These are phyloP conservation scores for Orientallactaga bullata DNA, from an alignment of 2,113 vertebrate species.

Conservation along the genomic window DNA sequence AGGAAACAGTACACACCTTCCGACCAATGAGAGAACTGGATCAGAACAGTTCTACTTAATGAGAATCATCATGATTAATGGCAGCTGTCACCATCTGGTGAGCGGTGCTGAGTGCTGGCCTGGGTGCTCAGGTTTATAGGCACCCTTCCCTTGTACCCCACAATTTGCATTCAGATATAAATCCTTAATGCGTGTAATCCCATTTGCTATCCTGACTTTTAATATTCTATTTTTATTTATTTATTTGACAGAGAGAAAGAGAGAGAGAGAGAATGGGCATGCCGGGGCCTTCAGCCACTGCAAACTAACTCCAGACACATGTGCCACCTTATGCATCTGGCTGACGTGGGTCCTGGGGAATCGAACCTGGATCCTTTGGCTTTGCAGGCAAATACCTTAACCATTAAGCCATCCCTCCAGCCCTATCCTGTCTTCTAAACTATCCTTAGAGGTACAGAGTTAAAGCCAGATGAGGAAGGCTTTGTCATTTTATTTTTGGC, in stretches of 20 bases:
- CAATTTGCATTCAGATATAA: neutral
- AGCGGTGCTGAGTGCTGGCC: neutral
- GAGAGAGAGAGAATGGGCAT: no score
- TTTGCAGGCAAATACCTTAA: no score
- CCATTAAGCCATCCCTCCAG: no score
- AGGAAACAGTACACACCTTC: neutral
- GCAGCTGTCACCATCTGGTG: neutral
- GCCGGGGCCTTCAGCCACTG: no score
- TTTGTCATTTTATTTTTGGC: neutral
- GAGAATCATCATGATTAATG: neutral
- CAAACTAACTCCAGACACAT: no score
- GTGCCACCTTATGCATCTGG: no score
- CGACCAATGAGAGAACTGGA: neutral
- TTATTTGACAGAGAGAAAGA: no score
- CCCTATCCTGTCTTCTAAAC: neutral
- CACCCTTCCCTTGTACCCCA: neutral
- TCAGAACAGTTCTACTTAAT: neutral
- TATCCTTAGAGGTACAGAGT: constrained; percentile 3
- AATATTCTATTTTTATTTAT: no score
- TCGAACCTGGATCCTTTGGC: no score
- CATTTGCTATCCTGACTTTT: neutral
- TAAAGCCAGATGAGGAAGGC: neutral
- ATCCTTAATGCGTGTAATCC: neutral
- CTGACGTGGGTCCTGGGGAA: no score
- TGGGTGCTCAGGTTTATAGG: neutral